Base-by-base conservation (phyloP, 30 jellyfish, hydroid and myxozoan species). In the Aurelia sp. region DNA sequence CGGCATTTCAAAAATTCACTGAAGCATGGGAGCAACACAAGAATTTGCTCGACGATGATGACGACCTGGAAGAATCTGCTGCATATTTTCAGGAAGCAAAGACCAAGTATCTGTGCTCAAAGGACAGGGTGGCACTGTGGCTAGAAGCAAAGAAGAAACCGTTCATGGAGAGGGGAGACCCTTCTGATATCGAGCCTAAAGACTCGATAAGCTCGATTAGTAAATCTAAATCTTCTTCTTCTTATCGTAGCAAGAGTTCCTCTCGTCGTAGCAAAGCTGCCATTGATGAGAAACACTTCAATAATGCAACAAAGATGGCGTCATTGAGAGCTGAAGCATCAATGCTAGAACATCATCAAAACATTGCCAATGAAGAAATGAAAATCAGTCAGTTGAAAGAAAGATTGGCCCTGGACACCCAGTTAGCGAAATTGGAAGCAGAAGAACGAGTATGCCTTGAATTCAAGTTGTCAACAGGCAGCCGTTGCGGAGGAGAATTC, bases 271-370 rank as follows among this genome's bases (percentile, higher is more conserved):
- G 31, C 33, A 63, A 63, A 41, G 40, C 74, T 41, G 74, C 33
- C 16, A 63, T 63, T 63, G 74, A 33, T 63, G 74, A 63, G 40
- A 63, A 63, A 51, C 74, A 12, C 40, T 63, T 63, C 9, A 18
- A 63, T 12, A 12, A 63, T n/a, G 74, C 74, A 63, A 63, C 74
- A 63, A 59, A 0, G 74, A 63, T 63, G 74, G 74, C 74, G 74
- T 63, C 74, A 63, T 63, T 19, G 31, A 33, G 74, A 12, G 74
- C 74, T 10, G 74, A 63, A 63, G 33, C 74, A 15, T 63, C 74
- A 41, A 63, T 63, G 74, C 31, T 63, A 12, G 51, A 63, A 10
- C 74, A 63, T 9, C 74, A 63, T 63, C 22, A 13, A 10, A 47
- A 30, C 33, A 27, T 47, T 33, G 81, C 63, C 40, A 27, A 69